Base-by-base conservation (phyloP, 2,113 vertebrate genomes). In the Agelaius phoeniceus region DNA sequence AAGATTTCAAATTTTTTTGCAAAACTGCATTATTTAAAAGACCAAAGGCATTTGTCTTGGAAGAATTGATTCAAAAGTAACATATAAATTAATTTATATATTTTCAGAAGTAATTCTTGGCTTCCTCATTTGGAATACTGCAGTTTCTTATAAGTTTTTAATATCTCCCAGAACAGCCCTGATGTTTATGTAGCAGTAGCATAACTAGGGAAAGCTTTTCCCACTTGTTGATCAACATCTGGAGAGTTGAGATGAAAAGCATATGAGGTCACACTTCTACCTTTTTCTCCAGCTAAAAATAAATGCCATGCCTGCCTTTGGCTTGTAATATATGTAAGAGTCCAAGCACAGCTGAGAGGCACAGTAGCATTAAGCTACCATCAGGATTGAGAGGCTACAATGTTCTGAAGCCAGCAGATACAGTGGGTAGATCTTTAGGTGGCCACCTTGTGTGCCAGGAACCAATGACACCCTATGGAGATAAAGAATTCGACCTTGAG, bases 191-290 rank as follows among this genome's bases (percentile, higher is more conserved):
- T 30, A 82, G 65, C 81, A 87, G 61, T 63, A 85, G 30, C 51
- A 55, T n/a, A 74, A 71, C 59, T 65, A 76, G 76, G 61, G 22
- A 69, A 62, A 58, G 27, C 73, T 84, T 94, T 88, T 72, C 71
- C 55, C 68, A 76, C 62, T 85, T 94, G 63, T 73, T 90, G 75
- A 67, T 90, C 35, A 26, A 5, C 30, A 67, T 95, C 55, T 73
- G 72, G 94, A 86, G 68, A 76, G 77, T 16, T 2, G 1, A 83
- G 66, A 66, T 95, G 84, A 86, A 84, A 77, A 95, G 84, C 43
- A 18, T 75, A 39, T 91, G 57, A 91, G 89, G 54, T 97, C 84
- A 96, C 59, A 52, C 37, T 93, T 94, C 52, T 80, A 30, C 65
- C 51, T 76, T 93, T 92, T 57, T 78, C 77, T 93, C 44, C 11